Percentiles rank a stretch among this genome's conserved stretches.
Evolutionary conservation across 1,140 invertebrate genomes (phyloP).

Genomic region (Hypothenemus hampei): DNA sequence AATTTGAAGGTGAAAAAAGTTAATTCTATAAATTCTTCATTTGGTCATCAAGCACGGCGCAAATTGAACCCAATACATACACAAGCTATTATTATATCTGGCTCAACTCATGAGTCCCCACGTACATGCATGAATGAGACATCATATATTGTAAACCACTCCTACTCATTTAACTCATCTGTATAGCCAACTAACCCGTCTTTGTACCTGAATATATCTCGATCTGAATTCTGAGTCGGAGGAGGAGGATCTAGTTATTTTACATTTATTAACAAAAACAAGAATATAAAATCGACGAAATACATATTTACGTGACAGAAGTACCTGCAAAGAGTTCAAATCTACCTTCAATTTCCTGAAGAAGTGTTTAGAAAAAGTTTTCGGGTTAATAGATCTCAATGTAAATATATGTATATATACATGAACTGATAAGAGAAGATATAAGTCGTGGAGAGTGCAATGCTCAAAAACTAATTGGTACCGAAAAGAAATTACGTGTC

Average conservation of each 20-base stretch:
- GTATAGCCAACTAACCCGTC: too few relatives aligned
- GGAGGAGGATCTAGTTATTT: not conserved
- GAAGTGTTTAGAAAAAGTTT: not conserved
- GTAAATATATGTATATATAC: not conserved
- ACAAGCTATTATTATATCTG: too few relatives aligned
- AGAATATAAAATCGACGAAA: not conserved
- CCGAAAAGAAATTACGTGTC: not conserved
- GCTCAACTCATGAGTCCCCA: too few relatives aligned
- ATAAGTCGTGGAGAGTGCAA: not conserved
- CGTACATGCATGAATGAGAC: too few relatives aligned
- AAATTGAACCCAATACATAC: too few relatives aligned
- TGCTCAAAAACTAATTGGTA: not conserved
- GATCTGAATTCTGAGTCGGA: not conserved
- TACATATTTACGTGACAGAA: not conserved
- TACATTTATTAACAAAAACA: not conserved
- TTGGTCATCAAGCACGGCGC: too few relatives aligned
- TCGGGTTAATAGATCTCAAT: too few relatives aligned
- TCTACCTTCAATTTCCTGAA: not conserved
- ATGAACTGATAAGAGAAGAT: not conserved
- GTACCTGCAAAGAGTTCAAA: not conserved
- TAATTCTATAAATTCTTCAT: too few relatives aligned
- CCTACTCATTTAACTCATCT: too few relatives aligned
- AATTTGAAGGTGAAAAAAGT: too few relatives aligned
- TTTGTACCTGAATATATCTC: not conserved
- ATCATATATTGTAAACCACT: too few relatives aligned